phyloP scores from a whole-genome alignment of 2,797 vertebrate species.

The Dryobates pubescens region DNA sequence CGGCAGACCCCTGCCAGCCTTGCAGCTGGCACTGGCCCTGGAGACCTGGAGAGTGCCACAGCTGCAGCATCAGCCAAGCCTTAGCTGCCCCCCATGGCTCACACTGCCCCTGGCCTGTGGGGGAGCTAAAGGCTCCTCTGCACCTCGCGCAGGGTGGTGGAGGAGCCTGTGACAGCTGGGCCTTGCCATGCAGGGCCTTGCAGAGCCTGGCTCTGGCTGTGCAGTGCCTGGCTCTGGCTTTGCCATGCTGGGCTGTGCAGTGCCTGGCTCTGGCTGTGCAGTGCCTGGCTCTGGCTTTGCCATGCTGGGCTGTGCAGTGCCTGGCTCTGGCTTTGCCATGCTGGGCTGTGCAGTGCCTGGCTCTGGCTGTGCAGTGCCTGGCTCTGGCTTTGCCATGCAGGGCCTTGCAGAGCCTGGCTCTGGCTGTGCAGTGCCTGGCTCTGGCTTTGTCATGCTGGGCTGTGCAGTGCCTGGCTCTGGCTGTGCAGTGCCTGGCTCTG shows the following conservation, averaged over 20 bases:
- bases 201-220: neutral
- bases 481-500: neutral
- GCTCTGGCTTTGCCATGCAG: neutral
- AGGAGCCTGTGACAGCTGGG: neutral
- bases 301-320: neutral
- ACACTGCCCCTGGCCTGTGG: neutral
- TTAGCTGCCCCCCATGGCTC: neutral
- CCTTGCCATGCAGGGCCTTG: neutral
- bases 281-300: neutral
- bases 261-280: no score
- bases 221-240: no score
- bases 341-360: neutral
- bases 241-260: neutral
- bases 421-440: neutral
- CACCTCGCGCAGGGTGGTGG: neutral
- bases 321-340: neutral
- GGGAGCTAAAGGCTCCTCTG: neutral
- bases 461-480: neutral
- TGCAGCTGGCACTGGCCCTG: rapidly evolving
- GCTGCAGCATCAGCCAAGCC: neutral
- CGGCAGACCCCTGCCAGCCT: neutral
- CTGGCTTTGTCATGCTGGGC: neutral
- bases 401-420: neutral
- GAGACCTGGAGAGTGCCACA: neutral
- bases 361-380: neutral